Evolutionary conservation across 2,888 invertebrate genomes (phyloP).

Genomic region (Lasioglossum oenotherae): DNA sequence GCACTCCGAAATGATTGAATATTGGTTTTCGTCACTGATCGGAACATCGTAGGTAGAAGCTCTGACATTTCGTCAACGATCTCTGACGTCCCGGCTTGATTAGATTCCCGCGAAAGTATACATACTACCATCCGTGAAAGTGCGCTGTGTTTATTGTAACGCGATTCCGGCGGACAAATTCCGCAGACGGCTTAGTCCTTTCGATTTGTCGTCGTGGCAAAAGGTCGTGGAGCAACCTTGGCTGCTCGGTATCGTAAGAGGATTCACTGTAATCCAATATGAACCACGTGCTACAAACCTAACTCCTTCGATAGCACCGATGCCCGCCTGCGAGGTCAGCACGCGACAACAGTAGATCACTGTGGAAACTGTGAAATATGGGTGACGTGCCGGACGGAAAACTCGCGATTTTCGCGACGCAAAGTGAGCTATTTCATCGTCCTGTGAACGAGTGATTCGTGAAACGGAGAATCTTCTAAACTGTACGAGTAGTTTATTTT

Average conservation of each 20-base stretch:
- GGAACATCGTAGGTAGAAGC: not conserved
- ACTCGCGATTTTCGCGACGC: not conserved
- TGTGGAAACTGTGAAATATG: conserved; percentile 9
- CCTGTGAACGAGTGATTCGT: not conserved
- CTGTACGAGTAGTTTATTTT: not conserved
- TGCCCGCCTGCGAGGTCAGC: conserved; percentile 50
- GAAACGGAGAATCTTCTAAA: not conserved
- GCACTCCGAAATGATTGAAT: not conserved
- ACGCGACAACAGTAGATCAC: conserved; percentile 47
- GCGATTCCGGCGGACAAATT: conserved; percentile 33
- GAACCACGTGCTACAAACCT: conserved; percentile 71
- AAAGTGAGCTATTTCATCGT: not conserved
- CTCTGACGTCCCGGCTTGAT: not conserved
- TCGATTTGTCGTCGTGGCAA: conserved; percentile 64
- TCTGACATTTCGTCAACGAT: not conserved
- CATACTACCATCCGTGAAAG: not conserved
- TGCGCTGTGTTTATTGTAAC: conserved; percentile 21
- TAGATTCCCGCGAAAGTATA: not conserved
- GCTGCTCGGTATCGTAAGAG: conserved; percentile 76
- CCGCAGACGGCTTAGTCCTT: conserved; percentile 32
- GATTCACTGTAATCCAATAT: conserved; percentile 82
- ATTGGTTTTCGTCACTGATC: not conserved
- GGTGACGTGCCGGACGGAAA: not conserved
- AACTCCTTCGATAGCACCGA: conserved; percentile 46
- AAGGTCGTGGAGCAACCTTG: conserved; percentile 74